Evolutionary conservation across 2,797 vertebrate species (phyloP).

Genomic region (Poeciliopsis gracilis): DNA sequence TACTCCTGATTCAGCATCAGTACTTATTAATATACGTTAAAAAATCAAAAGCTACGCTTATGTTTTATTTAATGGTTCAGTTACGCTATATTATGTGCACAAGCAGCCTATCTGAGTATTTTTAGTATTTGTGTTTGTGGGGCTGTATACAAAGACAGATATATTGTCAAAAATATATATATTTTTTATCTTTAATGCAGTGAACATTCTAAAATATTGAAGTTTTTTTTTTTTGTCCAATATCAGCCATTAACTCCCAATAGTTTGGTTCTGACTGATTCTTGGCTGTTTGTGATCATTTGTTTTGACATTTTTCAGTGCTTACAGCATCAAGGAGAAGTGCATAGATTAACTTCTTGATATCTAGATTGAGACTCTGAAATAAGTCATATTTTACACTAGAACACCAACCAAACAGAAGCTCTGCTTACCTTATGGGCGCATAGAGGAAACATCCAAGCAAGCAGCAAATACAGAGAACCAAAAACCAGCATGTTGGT

Average conservation of each 20-base stretch:
- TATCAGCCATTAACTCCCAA: background rate
- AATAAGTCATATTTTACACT: background rate
- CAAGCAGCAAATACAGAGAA: background rate
- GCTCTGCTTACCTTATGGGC: background rate
- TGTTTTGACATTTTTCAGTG: background rate
- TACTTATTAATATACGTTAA: background rate
- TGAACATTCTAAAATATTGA: background rate
- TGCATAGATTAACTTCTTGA: background rate
- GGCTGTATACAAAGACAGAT: background rate
- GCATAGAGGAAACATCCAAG: background rate
- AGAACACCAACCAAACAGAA: background rate
- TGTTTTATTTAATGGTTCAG: background rate
- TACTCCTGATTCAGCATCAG: background rate
- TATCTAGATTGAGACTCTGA: background rate
- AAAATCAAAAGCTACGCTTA: background rate
- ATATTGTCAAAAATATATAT: background rate
- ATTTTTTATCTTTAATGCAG: background rate
- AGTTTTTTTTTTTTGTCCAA: background rate
- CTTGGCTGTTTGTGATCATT: background rate
- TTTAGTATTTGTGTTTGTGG: background rate
- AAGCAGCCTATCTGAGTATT: background rate
- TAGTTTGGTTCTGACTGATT: background rate
- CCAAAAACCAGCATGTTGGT: background rate
- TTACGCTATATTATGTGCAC: background rate
- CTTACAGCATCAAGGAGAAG: background rate